Percentiles rank a stretch among this genome's conserved stretches.
Evolutionary conservation across 2,888 invertebrate genomes (phyloP).

Genomic region (Platynereis dumerilii): DNA sequence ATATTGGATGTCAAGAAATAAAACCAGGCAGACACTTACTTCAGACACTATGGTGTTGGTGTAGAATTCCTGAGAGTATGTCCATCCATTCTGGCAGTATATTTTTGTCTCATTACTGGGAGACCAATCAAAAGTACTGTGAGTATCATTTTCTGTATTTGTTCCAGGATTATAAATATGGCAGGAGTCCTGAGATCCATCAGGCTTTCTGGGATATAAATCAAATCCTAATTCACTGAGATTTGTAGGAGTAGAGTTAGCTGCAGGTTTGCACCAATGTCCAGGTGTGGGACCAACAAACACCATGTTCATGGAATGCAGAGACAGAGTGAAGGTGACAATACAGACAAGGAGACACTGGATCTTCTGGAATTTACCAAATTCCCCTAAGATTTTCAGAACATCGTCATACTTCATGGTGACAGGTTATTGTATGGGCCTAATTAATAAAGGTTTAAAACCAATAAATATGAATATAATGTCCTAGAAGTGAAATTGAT

Average conservation of each 20-base stretch:
- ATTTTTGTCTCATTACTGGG: neutral
- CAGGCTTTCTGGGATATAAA: no score
- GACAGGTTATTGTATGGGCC: neutral
- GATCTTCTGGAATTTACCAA: slow-evolving; percentile 10
- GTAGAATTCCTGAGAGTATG: neutral
- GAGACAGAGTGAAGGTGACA: slow-evolving; percentile 2
- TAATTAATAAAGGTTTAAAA: no score
- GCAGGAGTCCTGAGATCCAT: no score
- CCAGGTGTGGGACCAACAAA: slow-evolving; percentile 12
- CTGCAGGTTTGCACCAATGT: neutral
- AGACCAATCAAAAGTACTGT: no score
- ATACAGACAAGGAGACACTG: slow-evolving; percentile 11
- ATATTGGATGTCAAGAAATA: no score
- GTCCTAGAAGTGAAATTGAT: no score
- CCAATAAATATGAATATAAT: no score
- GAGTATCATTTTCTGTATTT: no score
- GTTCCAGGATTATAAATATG: no score
- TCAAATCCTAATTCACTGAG: no score
- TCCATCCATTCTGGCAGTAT: slow-evolving; percentile 2
- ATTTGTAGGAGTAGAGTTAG: no score
- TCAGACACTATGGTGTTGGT: neutral
- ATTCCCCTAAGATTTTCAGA: slow-evolving; percentile 5
- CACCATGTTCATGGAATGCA: slow-evolving; percentile 19
- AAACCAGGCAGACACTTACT: no score
- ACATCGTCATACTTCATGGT: slow-evolving; percentile 11